These are phyloP conservation scores for Trogon melanurus DNA, from an alignment of 2,113 vertebrate genomes.

Conservation along the genomic window DNA sequence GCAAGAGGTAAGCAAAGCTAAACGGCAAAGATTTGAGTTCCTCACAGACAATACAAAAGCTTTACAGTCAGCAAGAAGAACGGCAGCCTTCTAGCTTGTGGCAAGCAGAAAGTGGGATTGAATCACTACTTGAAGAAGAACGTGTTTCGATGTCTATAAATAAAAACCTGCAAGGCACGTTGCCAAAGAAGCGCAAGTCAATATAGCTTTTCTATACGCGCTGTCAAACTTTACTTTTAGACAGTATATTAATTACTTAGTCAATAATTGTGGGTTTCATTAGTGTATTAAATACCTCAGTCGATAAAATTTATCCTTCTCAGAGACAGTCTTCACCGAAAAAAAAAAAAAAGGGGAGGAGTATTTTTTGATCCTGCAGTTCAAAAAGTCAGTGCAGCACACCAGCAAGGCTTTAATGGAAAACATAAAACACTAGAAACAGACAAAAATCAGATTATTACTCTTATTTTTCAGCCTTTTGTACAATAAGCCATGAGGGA, in stretches of 20 bases:
- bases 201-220: constrained; percentile 68
- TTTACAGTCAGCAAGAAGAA: constrained; percentile 59
- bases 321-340: constrained; percentile 60
- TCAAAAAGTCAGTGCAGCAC: constrained; percentile 68
- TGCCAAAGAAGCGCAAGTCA: constrained; percentile 71
- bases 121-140: constrained; percentile 68
- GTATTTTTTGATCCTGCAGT: constrained; percentile 69
- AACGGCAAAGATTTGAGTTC: neutral
- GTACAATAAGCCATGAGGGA: constrained; percentile 73
- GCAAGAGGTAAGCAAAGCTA: neutral
- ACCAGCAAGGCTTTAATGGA: constrained; percentile 67
- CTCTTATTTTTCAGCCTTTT: constrained; percentile 68
- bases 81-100: constrained; percentile 62
- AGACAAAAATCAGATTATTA: constrained; percentile 76
- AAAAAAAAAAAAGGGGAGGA: neutral
- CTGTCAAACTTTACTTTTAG: constrained; percentile 81
- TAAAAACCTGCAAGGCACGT: constrained; percentile 61
- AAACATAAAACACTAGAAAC: constrained; percentile 76
- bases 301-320: constrained; percentile 83
- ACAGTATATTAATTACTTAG: constrained; percentile 83
- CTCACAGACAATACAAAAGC: constrained; percentile 50
- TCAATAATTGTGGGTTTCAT: constrained; percentile 82
- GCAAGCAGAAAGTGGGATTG: constrained; percentile 58
- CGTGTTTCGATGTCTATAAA: constrained; percentile 74
- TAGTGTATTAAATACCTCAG: constrained; percentile 81